These are phyloP conservation scores for Anthoscopus minutus DNA, from an alignment of 2,113 vertebrate genomes.

Conservation along the genomic window DNA sequence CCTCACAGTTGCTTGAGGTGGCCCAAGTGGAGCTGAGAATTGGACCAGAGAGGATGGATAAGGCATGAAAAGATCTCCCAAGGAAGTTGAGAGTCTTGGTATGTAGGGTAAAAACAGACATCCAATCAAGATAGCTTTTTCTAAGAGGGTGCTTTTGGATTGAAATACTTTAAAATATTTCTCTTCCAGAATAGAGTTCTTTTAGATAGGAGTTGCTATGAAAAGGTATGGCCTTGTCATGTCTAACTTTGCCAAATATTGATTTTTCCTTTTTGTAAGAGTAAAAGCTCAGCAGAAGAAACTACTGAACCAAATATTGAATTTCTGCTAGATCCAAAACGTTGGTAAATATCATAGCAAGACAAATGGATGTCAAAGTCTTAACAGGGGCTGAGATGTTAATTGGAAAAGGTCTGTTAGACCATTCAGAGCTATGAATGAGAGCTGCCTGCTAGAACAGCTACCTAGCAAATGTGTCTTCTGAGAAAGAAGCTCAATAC, in stretches of 20 bases:
- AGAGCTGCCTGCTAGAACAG: neutral
- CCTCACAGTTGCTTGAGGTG: neutral
- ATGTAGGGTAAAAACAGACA: neutral
- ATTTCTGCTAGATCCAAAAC: constrained; percentile 24
- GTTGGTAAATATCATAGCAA: constrained; percentile 19
- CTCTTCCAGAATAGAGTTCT: neutral
- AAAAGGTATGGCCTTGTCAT: neutral
- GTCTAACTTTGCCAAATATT: constrained; percentile 1
- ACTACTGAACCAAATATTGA: neutral
- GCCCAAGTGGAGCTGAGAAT: neutral
- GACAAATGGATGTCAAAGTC: neutral
- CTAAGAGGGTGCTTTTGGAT: neutral
- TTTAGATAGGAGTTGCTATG: neutral
- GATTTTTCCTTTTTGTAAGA: constrained; percentile 13
- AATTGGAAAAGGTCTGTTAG: constrained; percentile 3
- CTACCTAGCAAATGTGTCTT: neutral
- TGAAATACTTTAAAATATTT: neutral
- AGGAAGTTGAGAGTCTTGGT: neutral
- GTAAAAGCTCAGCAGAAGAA: constrained; percentile 2
- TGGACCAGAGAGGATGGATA: neutral
- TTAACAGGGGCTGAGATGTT: neutral
- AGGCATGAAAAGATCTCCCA: neutral
- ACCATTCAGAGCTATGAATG: neutral
- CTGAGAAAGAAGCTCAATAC: neutral
- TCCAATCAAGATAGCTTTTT: neutral